Base-by-base conservation (phyloP, 2,797 vertebrate genomes). In the Carapus acus region DNA sequence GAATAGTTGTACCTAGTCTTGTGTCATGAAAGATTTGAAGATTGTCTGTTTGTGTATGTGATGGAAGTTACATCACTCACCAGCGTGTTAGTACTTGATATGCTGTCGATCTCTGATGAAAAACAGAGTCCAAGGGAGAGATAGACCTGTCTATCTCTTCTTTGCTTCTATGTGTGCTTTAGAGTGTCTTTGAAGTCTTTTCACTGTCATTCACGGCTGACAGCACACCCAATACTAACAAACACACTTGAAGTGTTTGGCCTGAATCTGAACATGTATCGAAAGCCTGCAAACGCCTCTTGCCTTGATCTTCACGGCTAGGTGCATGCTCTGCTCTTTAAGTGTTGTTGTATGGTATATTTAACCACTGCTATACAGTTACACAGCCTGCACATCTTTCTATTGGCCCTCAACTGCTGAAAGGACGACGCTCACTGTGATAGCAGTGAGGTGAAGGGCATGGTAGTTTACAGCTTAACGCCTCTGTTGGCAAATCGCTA, bases 131-230 rank as follows among this genome's bases (percentile, higher is more conserved):
- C 52, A 42, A 56, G 40, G 54, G 50, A 23, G 42, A 59, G 69
- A 46, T 55, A n/a, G n/a, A n/a, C n/a, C n/a, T n/a, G n/a, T 59
- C 38, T 48, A 57, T 65, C 61, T 69, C 55, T 23, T 22, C 65
- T 66, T 50, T 49, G 33, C 50, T 47, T 52, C 52, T 70, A 21
- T 19, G 17, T 62, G 52, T 75, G 79, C 82, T 82, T 65, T 82
- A 80, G 83, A 79, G 60, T 58, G 2, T 3, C 79, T 83, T 83
- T 85, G 79, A 85, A 81, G 81, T 73, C 48, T 65, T 49, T 49
- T 44, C 56, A 60, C 61, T 77, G 56, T 77, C 62, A 78, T 60
- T 76, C 52, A 43, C 42, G 51, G 41, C 56, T 66, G 58, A 41
- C 50, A 66, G 65, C 60, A 54, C 39, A 31, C 33, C 34, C 17